A percentile compares a stretch with the other conserved stretches of the same genome.
Conservation (phyloP, 2,113 vertebrate species). For the Tautogolabrus adspersus region DNA sequence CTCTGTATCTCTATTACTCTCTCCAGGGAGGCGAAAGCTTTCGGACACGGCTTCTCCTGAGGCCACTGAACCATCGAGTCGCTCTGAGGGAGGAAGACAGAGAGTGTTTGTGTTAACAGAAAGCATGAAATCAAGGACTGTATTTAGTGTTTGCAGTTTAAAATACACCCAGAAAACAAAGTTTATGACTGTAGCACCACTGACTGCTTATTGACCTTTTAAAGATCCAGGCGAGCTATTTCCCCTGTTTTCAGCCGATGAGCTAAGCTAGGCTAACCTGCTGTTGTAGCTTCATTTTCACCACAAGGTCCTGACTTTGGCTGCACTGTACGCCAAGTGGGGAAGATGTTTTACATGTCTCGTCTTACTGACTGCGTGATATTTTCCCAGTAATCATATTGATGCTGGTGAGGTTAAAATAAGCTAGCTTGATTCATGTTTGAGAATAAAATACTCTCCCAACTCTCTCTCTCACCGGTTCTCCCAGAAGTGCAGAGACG, state of each 20-base stretch:
- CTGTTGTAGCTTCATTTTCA: too few relatives aligned
- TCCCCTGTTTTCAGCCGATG: too few relatives aligned
- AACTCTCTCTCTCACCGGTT: constrained; percentile 63
- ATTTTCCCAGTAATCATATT: too few relatives aligned
- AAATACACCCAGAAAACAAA: neutral
- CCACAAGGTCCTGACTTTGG: too few relatives aligned
- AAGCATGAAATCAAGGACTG: neutral
- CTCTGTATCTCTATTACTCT: constrained; percentile 78
- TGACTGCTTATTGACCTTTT: too few relatives aligned
- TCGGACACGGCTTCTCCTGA: constrained; percentile 75
- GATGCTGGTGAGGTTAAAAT: neutral
- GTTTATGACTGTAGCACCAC: too few relatives aligned
- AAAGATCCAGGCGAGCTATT: too few relatives aligned
- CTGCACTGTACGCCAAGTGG: too few relatives aligned
- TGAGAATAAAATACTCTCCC: neutral
- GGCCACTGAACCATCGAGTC: constrained; percentile 72
- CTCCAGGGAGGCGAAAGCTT: constrained; percentile 74
- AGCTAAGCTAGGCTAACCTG: too few relatives aligned
- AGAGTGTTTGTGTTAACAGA: neutral
- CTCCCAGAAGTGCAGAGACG: constrained; percentile 72
- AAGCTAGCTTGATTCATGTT: neutral
- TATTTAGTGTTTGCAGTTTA: neutral
- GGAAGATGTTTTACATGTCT: too few relatives aligned
- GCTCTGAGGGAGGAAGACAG: constrained; percentile 44
- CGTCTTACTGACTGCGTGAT: too few relatives aligned